Conservation (phyloP, 2,113 vertebrate species). For the Grus americana region DNA sequence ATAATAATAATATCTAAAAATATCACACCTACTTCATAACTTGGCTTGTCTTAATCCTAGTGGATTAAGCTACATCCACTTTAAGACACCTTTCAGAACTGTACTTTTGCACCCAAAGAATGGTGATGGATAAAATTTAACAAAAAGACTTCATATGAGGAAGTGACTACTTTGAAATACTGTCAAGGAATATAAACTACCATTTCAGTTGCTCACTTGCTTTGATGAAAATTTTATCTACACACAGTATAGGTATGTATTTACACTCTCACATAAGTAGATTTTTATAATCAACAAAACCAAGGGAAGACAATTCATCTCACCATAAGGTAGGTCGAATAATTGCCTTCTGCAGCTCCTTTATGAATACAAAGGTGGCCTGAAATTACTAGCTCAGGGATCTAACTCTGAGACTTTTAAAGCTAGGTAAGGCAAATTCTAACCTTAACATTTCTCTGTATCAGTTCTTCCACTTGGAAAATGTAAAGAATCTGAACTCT, state of each 20-base stretch:
- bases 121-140: fast-evolving
- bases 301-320: not conserved
- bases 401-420: not conserved
- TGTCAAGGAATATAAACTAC: not conserved
- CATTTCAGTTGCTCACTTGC: not conserved
- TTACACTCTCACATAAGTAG: not conserved
- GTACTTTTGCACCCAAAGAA: not conserved
- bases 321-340: not conserved
- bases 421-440: not conserved
- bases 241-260: not conserved
- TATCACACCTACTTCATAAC: not conserved
- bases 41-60: not conserved
- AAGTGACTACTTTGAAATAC: not conserved
- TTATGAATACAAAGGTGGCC: not conserved
- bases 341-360: not conserved
- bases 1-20: not conserved
- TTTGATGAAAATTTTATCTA: not conserved
- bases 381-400: not conserved
- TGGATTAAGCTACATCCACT: not conserved
- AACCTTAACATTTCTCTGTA: not conserved
- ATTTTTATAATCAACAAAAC: not conserved
- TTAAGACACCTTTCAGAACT: not conserved
- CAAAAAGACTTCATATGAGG: not conserved
- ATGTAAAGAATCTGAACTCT: not conserved
- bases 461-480: not conserved